phyloP scores from a whole-genome alignment of 2,888 invertebrate genomes.

The Uropetala carovei region DNA sequence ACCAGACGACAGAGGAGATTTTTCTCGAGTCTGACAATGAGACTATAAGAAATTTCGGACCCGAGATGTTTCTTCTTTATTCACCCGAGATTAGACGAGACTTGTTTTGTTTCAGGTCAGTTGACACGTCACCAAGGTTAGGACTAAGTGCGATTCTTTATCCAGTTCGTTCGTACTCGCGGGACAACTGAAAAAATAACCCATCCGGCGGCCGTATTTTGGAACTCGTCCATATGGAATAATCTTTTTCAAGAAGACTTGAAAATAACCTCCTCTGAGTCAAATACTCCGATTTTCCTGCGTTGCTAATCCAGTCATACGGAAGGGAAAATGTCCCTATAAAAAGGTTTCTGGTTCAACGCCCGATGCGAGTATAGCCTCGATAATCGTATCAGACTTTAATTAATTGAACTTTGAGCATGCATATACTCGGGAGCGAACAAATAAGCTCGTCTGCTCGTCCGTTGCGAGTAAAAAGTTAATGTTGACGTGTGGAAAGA shows the following conservation, averaged over 20 bases:
- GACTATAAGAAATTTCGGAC: too few relatives aligned
- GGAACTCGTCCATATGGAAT: not conserved
- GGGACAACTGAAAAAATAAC: not conserved
- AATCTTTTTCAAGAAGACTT: constrained; percentile 7
- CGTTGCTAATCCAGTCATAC: not conserved
- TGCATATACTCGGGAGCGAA: too few relatives aligned
- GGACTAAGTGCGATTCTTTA: not conserved
- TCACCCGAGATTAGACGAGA: not conserved
- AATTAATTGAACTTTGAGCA: too few relatives aligned
- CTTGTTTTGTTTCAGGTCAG: not conserved
- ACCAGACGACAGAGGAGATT: too few relatives aligned
- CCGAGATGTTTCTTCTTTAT: not conserved
- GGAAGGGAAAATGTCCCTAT: not conserved
- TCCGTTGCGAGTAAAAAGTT: too few relatives aligned
- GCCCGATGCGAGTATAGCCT: not conserved
- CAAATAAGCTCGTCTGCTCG: too few relatives aligned
- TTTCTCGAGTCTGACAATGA: too few relatives aligned
- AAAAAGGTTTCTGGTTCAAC: not conserved
- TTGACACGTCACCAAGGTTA: not conserved
- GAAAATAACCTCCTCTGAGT: constrained; percentile 9
- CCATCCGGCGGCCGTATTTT: not conserved
- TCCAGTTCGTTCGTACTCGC: not conserved
- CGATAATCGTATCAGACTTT: too few relatives aligned
- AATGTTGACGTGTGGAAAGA: too few relatives aligned
- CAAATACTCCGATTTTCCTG: not conserved